These are phyloP conservation scores for Neelides folsomi DNA, from an alignment of 2,888 invertebrate species.

Conservation along the genomic window DNA sequence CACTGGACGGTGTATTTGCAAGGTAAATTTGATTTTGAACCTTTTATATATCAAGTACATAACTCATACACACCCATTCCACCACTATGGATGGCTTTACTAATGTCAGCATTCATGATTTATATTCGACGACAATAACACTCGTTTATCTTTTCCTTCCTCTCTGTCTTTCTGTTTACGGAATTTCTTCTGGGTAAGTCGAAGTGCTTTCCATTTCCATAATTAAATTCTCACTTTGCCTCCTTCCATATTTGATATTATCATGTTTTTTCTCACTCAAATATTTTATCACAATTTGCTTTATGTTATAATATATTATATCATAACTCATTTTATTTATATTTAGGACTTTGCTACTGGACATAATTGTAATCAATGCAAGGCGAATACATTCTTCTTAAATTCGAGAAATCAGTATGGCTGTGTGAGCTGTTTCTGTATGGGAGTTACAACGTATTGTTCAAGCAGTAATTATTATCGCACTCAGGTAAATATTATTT, in stretches of 20 bases:
- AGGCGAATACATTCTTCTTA: conserved; percentile 68
- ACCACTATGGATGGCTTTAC: not conserved
- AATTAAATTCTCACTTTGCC: not conserved
- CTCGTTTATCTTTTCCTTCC: conserved; percentile 6
- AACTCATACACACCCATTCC: conserved; percentile 1
- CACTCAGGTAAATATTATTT: conserved; percentile 42
- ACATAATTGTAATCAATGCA: conserved; percentile 71
- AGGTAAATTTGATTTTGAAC: conserved; percentile 43
- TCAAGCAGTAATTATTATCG: conserved; percentile 63
- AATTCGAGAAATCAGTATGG: conserved; percentile 66
- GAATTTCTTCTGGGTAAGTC: not conserved
- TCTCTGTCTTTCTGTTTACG: not conserved
- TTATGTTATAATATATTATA: not conserved
- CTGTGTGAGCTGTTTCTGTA: conserved; percentile 91
- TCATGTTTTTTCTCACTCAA: too few relatives aligned
- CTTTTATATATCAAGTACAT: not conserved
- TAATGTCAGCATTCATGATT: too few relatives aligned
- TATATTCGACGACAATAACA: too few relatives aligned
- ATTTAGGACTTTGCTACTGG: conserved; percentile 59
- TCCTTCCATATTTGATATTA: too few relatives aligned
- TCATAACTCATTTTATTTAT: conserved; percentile 1
- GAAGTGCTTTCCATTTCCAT: conserved; percentile 7
- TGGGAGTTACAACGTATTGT: conserved; percentile 69
- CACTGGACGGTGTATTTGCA: conserved; percentile 53
- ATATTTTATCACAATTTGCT: too few relatives aligned